Conservation (phyloP, 2,888 invertebrate genomes). For the Antitype chi region DNA sequence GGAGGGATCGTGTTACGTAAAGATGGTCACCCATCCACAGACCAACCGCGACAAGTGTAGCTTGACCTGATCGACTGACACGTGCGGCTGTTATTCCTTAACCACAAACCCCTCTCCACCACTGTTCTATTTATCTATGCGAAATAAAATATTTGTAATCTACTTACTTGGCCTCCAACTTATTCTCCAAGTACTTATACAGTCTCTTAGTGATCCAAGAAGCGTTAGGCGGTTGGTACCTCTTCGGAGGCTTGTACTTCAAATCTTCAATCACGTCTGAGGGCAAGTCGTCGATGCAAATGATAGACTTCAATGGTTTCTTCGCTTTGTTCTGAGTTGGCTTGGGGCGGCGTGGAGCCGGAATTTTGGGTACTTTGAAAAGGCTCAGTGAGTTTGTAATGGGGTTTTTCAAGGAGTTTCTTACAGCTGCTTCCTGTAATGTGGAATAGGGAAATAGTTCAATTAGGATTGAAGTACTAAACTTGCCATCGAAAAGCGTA, state of each 20-base stretch:
- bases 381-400: slow-evolving; percentile 60
- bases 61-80: too few relatives aligned
- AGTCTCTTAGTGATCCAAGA: slow-evolving; percentile 85
- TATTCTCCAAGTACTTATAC: slow-evolving; percentile 83
- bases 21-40: too few relatives aligned
- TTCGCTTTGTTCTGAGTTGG: slow-evolving; percentile 69
- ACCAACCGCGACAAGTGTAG: too few relatives aligned
- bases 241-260: slow-evolving; percentile 85
- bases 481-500: too few relatives aligned
- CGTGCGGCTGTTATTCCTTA: too few relatives aligned
- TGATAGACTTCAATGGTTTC: slow-evolving; percentile 66
- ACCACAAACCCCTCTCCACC: too few relatives aligned
- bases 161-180: slow-evolving; percentile 84
- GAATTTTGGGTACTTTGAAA: slow-evolving; percentile 76
- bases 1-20: too few relatives aligned
- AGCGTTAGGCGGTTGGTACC: slow-evolving; percentile 81
- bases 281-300: slow-evolving; percentile 73
- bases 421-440: slow-evolving; percentile 77
- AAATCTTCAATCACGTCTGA: slow-evolving; percentile 79
- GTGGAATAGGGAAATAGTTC: not conserved
- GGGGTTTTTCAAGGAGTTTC: slow-evolving; percentile 72
- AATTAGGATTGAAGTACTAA: not conserved
- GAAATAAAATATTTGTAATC: not conserved
- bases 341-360: slow-evolving; percentile 62
- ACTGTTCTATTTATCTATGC: not conserved